Evolutionary conservation across 2,797 vertebrate species (phyloP), one percentile per base, ranked within the genome.

Genomic region (Atherinosoma microstoma): DNA sequence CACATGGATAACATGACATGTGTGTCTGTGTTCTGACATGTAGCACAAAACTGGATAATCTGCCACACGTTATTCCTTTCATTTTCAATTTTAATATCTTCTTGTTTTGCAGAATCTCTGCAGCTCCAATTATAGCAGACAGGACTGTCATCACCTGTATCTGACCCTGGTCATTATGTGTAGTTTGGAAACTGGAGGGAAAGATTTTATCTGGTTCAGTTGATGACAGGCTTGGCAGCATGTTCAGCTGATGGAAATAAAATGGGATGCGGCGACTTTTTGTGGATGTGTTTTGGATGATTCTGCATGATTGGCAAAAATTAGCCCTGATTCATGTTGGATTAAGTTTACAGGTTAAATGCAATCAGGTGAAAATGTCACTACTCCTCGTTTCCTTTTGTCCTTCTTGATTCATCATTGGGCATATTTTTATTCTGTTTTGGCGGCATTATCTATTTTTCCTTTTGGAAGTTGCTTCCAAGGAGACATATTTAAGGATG

Each of bases 91-190:
- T 72, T 68, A 63, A 57, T 69, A 45, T 79, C 57, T 58, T 15
- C 57, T 75, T 68, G 73, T 88, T 79, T 58, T 7, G 35, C 69
- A 56, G 73, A 82, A 53, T 45, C 66, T 76, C 63, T 70, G 38
- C 66, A 60, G 64, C 72, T 80, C 51, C 67, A 6, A 80, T 83
- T 51, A 63, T 74, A 58, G 58, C 63, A 51, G 47, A 13, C 40
- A 62, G 47, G 49, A 57, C 75, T 84, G 86, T 89, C 81, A 72
- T 71, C 83, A 64, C 64, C 80, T 70, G 78, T 27, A 58, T 75
- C 67, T 58, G 76, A 78, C 53, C 83, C 4, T n/a, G 59, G 79
- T 78, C 69, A 79, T 89, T 90, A 87, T 85, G 75, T 63, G 76
- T 64, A 70, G 72, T 86, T 79, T 79, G 78, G 70, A 57, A 84